Base-by-base conservation (phyloP, 2,797 vertebrate species). In the Eupleurogrammus muticus region DNA sequence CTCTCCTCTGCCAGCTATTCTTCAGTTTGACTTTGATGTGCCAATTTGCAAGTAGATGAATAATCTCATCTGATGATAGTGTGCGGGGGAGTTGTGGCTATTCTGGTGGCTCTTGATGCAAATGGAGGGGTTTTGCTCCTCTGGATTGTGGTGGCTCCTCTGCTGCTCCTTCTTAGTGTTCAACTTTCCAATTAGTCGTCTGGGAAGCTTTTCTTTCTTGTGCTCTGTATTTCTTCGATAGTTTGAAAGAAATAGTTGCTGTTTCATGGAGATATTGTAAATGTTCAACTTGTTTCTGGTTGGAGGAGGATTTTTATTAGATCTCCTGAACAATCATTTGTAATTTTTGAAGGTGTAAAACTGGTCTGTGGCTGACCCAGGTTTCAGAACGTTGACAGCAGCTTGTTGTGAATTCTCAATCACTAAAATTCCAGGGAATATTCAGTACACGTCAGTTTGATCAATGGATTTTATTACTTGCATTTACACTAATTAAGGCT, bases 11-110 rank as follows among this genome's bases (percentile, higher is more conserved):
- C 52, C 77, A 64, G 17, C 69, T 77, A 80, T 86, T 84, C 90
- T 90, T 91, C 93, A 82, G 93, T 91, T 94, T 95, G 91, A 92
- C 94, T 95, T 88, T 93, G 93, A 94, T 90, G 85, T 94, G 85
- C 93, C 95, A 93, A 93, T 95, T 96, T 96, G 86, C 92, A 90
- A 89, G 84, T 75, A 93, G 93, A 96, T 96, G 94, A 96, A 90
- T 95, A 93, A 95, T 96, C 93, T 90, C 74, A 89, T 92, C 89
- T 81, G 73, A 77, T 95, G 95, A 93, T 94, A 87, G 92, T 85
- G 90, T 91, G 83, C 83, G 88, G 88, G 90, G 88, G 89, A 94
- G 91, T 96, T 84, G 81, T 90, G 89, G 93, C 86, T 88, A 67
- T 90, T 71, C 79, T 86, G 89, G 79, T 82, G 86, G 80, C 76